Evolutionary conservation across 2,113 vertebrate species (phyloP).

Genomic region (Salvator merianae): DNA sequence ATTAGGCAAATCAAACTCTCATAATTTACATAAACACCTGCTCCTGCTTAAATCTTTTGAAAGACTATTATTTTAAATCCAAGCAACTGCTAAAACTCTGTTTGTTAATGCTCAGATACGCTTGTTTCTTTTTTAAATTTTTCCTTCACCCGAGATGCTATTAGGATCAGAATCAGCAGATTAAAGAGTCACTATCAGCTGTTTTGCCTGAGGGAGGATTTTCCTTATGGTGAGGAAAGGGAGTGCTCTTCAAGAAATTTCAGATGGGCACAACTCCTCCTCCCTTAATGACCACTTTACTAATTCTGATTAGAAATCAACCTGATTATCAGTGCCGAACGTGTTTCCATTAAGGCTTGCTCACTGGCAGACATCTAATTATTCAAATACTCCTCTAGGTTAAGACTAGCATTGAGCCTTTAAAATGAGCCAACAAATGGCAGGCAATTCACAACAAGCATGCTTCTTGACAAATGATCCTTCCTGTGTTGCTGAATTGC

Average conservation of each 20-base stretch:
- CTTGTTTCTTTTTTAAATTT: neutral
- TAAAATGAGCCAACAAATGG: constrained; percentile 11
- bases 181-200: constrained; percentile 43
- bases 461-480: constrained; percentile 14
- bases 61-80: constrained; percentile 48
- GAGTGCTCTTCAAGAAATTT: constrained; percentile 23
- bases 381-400: constrained; percentile 32
- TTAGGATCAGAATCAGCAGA: constrained; percentile 53
- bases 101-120: constrained; percentile 38
- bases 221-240: constrained; percentile 27
- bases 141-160: constrained; percentile 20
- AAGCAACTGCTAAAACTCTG: constrained; percentile 28
- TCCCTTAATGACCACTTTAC: constrained; percentile 7
- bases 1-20: constrained; percentile 48
- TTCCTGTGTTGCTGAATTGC: constrained; percentile 1
- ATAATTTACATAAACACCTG: constrained; percentile 57
- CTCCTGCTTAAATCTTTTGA: constrained; percentile 45
- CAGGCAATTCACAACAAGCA: constrained; percentile 8
- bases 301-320: constrained; percentile 45
- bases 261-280: constrained; percentile 6
- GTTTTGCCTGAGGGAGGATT: constrained; percentile 39
- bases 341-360: constrained; percentile 15
- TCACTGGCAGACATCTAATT: constrained; percentile 32
- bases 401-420: constrained; percentile 27
- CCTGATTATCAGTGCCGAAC: constrained; percentile 14